Conservation (phyloP, 2,797 vertebrate genomes). For the Amblyraja radiata region DNA sequence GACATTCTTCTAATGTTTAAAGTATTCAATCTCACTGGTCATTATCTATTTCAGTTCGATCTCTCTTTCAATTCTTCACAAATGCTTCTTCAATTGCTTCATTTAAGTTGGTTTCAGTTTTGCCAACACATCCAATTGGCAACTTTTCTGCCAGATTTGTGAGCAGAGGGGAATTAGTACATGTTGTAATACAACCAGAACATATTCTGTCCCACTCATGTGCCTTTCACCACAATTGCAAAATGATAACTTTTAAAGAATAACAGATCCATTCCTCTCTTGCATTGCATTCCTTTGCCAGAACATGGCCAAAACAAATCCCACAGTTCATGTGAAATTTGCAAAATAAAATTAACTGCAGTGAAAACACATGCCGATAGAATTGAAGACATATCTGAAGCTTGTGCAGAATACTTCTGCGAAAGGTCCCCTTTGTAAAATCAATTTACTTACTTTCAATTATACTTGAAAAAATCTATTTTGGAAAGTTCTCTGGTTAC, state of each 20-base stretch:
- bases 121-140: neutral
- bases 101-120: neutral
- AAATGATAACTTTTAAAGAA: neutral
- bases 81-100: neutral
- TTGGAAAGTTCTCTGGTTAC: neutral
- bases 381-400: neutral
- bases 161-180: neutral
- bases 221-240: neutral
- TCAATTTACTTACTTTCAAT: slow-evolving; percentile 1
- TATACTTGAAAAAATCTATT: neutral
- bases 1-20: neutral
- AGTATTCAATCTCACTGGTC: neutral
- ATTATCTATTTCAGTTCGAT: neutral
- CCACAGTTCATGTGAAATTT: neutral
- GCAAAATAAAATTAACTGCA: neutral
- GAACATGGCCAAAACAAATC: neutral
- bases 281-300: neutral
- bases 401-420: neutral
- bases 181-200: neutral
- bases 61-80: neutral
- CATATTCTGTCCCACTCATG: neutral
- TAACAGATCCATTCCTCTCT: neutral
- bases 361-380: too few relatives aligned
- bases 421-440: neutral
- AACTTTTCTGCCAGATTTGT: neutral